Base-by-base conservation (phyloP, 2,113 vertebrate species). In the Trichomycterus rosablanca region DNA sequence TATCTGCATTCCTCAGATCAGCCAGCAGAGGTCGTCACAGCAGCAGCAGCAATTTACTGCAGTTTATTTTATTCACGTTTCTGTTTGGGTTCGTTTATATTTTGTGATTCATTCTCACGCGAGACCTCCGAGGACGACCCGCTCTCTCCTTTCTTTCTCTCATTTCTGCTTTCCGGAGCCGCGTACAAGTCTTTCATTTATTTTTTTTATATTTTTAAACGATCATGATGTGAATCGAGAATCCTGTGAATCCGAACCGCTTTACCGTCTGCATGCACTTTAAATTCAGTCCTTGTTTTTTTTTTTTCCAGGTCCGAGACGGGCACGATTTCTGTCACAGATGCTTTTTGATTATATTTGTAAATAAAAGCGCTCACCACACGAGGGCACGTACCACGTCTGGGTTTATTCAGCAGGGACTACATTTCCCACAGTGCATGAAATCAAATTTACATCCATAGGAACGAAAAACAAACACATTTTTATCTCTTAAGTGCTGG, bases 291-390 rank as follows among this genome's bases (percentile, higher is more conserved):
- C n/a, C n/a, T n/a, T n/a, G n/a, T n/a, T n/a, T n/a, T 90, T 84
- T 89, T 85, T 86, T 64, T 90, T 91, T 85, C 74, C 80, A 80
- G 78, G 75, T 87, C 83, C 80, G 85, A 87, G 84, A 86, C 88
- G 87, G 90, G 92, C 92, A 93, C 92, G 92, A 87, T 81, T 71
- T 89, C 87, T 92, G 91, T 97, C 92, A 92, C 90, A 95, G 39
- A 65, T 40, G 92, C 91, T 96, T 96, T n/a, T 96, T 92, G 96
- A 93, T 91, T 95, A 95, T 95, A 95, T 98, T 97, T 95, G 94
- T 96, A 95, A 97, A 98, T 97, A 97, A 95, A n/a, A 94, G 91
- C 90, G 92, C 94, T 95, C 88, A 91, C 89, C 91, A 93, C 90
- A 86, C 79, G 2, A 78, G 64, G 37, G 32, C 2, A 3, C n/a